These are phyloP conservation scores for Psephotus haematonotus DNA, from an alignment of 2,113 vertebrate genomes.

Conservation along the genomic window DNA sequence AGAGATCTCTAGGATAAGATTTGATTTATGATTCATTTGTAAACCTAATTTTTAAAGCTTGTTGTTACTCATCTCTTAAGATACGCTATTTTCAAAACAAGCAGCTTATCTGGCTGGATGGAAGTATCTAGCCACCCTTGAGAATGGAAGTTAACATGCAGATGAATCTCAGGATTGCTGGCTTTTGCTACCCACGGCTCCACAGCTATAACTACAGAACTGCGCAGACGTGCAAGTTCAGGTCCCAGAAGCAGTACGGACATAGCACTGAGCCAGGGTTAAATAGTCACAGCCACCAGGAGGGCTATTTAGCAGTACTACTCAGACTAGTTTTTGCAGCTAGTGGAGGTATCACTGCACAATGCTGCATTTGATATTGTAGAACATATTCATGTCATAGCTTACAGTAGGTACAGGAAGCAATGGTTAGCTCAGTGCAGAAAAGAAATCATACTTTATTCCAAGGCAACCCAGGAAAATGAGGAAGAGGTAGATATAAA, in stretches of 20 bases:
- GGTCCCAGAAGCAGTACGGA: not conserved
- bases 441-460: not conserved
- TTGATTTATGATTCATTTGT: not conserved
- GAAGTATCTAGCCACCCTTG: not conserved
- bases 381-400: not conserved
- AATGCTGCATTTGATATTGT: accelerated
- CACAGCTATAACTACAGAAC: not conserved
- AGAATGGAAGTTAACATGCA: not conserved
- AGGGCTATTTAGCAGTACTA: not conserved
- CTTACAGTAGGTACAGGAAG: not conserved
- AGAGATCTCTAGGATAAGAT: not conserved
- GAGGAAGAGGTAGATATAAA: not conserved
- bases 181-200: not conserved
- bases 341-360: accelerated
- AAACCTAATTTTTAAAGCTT: not conserved
- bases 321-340: not conserved
- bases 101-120: not conserved
- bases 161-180: accelerated
- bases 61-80: not conserved
- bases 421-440: not conserved
- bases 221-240: accelerated
- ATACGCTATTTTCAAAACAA: not conserved
- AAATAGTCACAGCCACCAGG: not conserved
- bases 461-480: not conserved
- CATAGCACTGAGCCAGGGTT: not conserved